Conservation (phyloP, 2,888 invertebrate genomes). For the Coleophora flavipennella region DNA sequence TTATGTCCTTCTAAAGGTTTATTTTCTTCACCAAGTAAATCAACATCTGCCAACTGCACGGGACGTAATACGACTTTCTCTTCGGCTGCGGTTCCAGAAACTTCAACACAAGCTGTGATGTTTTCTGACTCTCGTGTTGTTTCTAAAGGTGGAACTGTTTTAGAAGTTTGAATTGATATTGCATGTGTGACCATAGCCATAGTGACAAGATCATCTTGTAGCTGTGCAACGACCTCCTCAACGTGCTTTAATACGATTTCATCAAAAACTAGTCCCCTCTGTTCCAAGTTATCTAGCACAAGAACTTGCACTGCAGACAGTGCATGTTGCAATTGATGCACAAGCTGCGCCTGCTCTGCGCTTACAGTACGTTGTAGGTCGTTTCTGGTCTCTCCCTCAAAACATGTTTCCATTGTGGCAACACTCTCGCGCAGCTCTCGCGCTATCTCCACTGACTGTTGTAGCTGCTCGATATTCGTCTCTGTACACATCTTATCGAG, state of each 20-base stretch:
- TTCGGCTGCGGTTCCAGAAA: too few species aligned
- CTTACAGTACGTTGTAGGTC: conserved; percentile 13
- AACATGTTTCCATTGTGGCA: conserved; percentile 10
- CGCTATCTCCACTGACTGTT: conserved; percentile 26
- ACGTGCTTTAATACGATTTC: conserved; percentile 19
- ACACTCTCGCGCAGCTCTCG: conserved; percentile 28
- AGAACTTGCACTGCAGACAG: conserved; percentile 21
- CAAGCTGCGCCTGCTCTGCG: conserved; percentile 18
- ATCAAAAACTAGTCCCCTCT: conserved; percentile 9
- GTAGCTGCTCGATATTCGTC: conserved; percentile 22
- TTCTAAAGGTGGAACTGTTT: too few species aligned
- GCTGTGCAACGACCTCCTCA: conserved; percentile 6
- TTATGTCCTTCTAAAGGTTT: too few species aligned
- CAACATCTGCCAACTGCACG: too few species aligned
- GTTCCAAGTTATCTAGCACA: conserved; percentile 15
- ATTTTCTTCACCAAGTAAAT: too few species aligned
- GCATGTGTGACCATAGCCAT: neutral
- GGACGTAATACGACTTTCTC: too few species aligned
- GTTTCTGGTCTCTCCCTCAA: conserved; percentile 5
- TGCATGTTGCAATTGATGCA: conserved; percentile 14
- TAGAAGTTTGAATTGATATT: neutral
- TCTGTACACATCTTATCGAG: conserved; percentile 22
- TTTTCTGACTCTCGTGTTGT: too few species aligned
- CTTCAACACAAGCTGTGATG: too few species aligned
- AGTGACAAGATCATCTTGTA: conserved; percentile 3